Evolutionary conservation across 2,113 vertebrate genomes (phyloP), one percentile per base, ranked within the genome.

Genomic region (Euleptes europaea): DNA sequence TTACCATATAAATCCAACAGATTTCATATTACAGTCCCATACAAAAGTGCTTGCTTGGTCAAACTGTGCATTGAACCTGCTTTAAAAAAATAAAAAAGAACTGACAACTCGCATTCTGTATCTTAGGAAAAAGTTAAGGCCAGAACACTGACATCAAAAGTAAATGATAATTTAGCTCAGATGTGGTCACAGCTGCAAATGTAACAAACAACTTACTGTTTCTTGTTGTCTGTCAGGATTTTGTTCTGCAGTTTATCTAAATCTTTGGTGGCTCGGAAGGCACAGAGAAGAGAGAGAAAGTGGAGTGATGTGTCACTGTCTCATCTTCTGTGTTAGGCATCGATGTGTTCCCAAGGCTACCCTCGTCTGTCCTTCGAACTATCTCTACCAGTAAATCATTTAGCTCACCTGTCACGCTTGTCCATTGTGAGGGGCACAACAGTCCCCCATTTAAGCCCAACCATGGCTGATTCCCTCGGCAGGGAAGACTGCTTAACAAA

Each of bases 341-440:
- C 10, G 38, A 87, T 85, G 88, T 65, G 47, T 84, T 57, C 85
- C 93, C 94, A 94, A 94, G 93, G 94, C 89, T 90, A 92, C 92
- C 63, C 7, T 1, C 80, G 83, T 93, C 92, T 91, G 88, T 91
- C 92, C 92, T 93, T 94, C 93, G 90, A 93, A 95, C 91, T 93
- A 93, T 93, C 91, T 90, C 91, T 90, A 91, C 89, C 92, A 93
- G 91, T 96, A 95, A 95, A 95, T 96, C 92, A 95, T 93, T 94
- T 90, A 89, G 88, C 89, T 91, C 86, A 88, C 89, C 92, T 93
- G 93, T 93, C 94, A 96, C 89, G 93, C 92, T 86, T 0, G 0
- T 83, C 88, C 90, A 93, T 95, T 96, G 93, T 95, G 80, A 84
- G 84, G 31, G 90, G 88, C 44, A 95, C 94, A 95, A 95, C 94